These are phyloP conservation scores for Neosilurus mollespiculum DNA, from an alignment of 2,797 vertebrate genomes.

Conservation along the genomic window DNA sequence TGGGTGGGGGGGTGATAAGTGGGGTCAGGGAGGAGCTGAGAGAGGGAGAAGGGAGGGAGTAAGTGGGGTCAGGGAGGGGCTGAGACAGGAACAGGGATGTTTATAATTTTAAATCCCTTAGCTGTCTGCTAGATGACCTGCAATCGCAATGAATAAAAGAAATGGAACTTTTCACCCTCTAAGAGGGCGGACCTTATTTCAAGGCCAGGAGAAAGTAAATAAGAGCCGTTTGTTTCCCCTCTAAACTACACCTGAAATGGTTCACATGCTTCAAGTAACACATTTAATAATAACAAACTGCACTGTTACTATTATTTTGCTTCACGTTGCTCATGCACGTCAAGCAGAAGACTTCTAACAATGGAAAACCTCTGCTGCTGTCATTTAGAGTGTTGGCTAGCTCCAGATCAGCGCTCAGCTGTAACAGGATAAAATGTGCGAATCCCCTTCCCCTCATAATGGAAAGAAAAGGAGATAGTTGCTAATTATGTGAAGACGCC, in stretches of 20 bases:
- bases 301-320: not conserved
- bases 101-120: not conserved
- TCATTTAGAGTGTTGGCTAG: not conserved
- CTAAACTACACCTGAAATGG: not conserved
- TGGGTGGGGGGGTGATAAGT: no score
- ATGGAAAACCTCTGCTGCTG: not conserved
- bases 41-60: no score
- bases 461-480: slow-evolving; percentile 28
- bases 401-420: not conserved
- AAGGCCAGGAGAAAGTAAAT: not conserved
- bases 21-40: no score
- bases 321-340: not conserved
- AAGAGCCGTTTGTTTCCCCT: not conserved
- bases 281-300: not conserved
- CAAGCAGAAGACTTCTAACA: not conserved
- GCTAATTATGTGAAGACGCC: slow-evolving; percentile 4
- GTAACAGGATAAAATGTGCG: slow-evolving; percentile 43
- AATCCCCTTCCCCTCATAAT: slow-evolving; percentile 16
- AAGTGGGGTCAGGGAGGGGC: no score
- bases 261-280: not conserved
- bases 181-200: not conserved
- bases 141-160: not conserved
- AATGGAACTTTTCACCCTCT: not conserved
- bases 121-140: not conserved
- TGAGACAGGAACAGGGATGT: no score